These are phyloP conservation scores for Semaprochilodus insignis DNA, from an alignment of 2,797 vertebrate genomes.

Conservation along the genomic window DNA sequence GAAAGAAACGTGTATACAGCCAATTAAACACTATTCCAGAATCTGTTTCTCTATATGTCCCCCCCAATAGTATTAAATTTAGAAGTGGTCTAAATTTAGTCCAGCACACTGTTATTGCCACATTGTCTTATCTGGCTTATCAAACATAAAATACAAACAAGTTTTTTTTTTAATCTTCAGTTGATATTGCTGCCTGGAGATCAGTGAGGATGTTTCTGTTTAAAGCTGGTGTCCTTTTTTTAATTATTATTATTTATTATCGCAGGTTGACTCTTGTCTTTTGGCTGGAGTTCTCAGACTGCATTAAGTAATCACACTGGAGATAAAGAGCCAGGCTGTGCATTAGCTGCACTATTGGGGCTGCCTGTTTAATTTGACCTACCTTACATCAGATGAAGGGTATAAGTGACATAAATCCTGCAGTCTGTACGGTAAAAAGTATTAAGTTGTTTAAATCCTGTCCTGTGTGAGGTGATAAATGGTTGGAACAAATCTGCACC, in stretches of 20 bases:
- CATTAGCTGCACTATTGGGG: constrained; percentile 16
- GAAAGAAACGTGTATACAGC: not conserved
- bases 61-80: not conserved
- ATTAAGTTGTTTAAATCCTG: not conserved
- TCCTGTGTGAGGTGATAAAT: not conserved
- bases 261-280: constrained; percentile 31
- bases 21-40: not conserved
- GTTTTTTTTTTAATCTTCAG: not conserved
- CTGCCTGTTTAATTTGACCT: constrained; percentile 30
- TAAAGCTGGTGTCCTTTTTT: constrained; percentile 21
- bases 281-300: constrained; percentile 40
- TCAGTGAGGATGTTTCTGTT: constrained; percentile 27
- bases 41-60: too few relatives aligned
- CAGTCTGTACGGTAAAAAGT: too few relatives aligned
- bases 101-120: not conserved
- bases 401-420: not conserved
- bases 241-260: not conserved
- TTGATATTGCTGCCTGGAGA: not conserved
- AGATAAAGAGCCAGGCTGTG: constrained; percentile 27
- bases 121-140: not conserved
- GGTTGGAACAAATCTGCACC: not conserved
- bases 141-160: not conserved
- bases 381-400: not conserved
- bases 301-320: constrained; percentile 48
- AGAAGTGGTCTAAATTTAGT: not conserved